Evolutionary conservation across 1,140 invertebrate genomes (phyloP).

Genomic region (Tribolium castaneum): DNA sequence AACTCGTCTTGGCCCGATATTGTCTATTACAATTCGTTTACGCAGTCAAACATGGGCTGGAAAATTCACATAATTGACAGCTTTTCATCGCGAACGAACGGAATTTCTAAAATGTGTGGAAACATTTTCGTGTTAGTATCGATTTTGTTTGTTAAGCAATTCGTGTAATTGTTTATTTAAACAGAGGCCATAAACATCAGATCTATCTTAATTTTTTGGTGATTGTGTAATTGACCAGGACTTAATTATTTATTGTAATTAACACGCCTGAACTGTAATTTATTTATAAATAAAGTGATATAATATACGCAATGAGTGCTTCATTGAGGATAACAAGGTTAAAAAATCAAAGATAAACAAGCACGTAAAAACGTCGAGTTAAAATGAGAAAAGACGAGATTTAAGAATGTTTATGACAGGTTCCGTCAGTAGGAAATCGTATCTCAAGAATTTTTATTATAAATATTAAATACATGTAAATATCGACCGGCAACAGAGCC

Average conservation of each 20-base stretch:
- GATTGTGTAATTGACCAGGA: constrained; percentile 12
- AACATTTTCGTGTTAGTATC: background rate
- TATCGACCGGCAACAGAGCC: background rate
- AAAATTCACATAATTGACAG: constrained; percentile 87
- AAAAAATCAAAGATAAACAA: constrained; percentile 4
- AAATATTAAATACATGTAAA: constrained; percentile 24
- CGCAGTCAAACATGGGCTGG: constrained; percentile 91
- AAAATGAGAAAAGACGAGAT: background rate
- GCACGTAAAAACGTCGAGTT: background rate
- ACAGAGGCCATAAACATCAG: constrained; percentile 30
- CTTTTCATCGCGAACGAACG: constrained; percentile 55
- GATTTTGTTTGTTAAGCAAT: constrained; percentile 52
- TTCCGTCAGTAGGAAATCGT: background rate
- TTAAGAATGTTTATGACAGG: constrained; percentile 11
- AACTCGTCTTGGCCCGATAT: constrained; percentile 91
- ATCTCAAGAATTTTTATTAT: constrained; percentile 4
- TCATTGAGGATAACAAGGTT: constrained; percentile 6
- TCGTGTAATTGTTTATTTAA: constrained; percentile 50
- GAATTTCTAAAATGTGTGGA: background rate
- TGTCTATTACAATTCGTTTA: constrained; percentile 95
- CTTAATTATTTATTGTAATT: constrained; percentile 38
- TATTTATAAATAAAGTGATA: constrained; percentile 34
- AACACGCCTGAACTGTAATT: constrained; percentile 42
- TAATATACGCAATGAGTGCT: background rate
- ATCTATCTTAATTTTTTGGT: background rate